These are phyloP conservation scores for Nesoenas mayeri DNA, from an alignment of 2,113 vertebrate species.

Conservation along the genomic window DNA sequence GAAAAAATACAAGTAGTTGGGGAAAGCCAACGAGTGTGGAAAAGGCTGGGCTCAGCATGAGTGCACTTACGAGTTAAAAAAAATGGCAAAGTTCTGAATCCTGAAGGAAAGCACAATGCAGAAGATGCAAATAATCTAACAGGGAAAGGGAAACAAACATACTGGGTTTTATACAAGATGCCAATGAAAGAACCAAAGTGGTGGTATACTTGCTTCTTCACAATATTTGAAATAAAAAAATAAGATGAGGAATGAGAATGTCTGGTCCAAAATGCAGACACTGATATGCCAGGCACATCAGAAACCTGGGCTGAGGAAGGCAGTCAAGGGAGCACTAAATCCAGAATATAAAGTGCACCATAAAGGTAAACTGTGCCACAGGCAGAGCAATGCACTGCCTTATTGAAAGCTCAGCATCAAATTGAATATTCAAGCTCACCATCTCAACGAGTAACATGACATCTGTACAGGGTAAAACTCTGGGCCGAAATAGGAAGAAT, in stretches of 20 bases:
- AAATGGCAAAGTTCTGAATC: background rate
- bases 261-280: background rate
- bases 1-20: background rate
- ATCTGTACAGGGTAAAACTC: background rate
- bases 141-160: background rate
- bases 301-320: background rate
- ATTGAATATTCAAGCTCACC: background rate
- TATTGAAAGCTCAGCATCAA: background rate
- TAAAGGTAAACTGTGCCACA: background rate
- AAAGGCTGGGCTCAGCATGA: background rate
- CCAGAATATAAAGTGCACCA: background rate
- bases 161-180: background rate
- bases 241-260: background rate
- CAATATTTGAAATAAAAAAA: background rate
- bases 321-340: background rate
- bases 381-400: background rate
- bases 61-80: background rate
- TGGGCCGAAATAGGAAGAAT: background rate
- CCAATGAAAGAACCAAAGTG: background rate
- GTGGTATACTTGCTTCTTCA: background rate
- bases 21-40: background rate
- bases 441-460: background rate
- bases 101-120: background rate
- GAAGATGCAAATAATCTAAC: background rate
- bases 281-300: background rate